These are phyloP conservation scores for Chionomys nivalis DNA, from an alignment of 2,113 vertebrate genomes.

Conservation along the genomic window DNA sequence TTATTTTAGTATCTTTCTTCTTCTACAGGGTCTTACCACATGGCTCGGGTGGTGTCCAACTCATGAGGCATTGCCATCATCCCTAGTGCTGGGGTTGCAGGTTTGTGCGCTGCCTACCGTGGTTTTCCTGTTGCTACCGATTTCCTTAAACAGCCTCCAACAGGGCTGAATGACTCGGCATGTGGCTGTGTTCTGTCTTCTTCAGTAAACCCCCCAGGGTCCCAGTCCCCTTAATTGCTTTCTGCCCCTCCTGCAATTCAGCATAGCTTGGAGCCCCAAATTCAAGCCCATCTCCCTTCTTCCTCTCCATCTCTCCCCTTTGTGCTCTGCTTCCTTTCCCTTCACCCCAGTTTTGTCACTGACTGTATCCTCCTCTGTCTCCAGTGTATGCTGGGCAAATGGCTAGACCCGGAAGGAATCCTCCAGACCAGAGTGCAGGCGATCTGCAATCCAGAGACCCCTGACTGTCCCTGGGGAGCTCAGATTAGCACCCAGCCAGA, in stretches of 20 bases:
- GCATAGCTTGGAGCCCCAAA: not conserved
- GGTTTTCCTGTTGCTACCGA: not conserved
- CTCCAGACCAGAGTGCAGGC: not conserved
- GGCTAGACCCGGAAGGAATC: not conserved
- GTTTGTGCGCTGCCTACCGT: too few relatives aligned
- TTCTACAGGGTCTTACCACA: not conserved
- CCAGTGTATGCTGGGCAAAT: not conserved
- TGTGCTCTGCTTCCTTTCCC: not conserved
- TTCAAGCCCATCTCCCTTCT: not conserved
- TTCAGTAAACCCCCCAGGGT: not conserved
- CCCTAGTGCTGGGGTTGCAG: not conserved
- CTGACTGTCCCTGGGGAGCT: not conserved
- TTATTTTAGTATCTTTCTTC: not conserved
- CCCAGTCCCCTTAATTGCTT: not conserved
- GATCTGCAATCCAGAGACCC: not conserved
- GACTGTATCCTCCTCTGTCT: not conserved
- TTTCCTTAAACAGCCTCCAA: not conserved
- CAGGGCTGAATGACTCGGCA: not conserved
- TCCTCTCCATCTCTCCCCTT: not conserved
- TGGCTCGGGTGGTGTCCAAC: not conserved
- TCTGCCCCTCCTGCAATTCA: too few relatives aligned
- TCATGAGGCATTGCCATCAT: not conserved
- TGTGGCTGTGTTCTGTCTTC: not conserved
- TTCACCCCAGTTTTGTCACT: too few relatives aligned
- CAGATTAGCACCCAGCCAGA: not conserved